Evolutionary conservation across 2,888 invertebrate genomes (phyloP).

Genomic region (Leucophenga maculata): DNA sequence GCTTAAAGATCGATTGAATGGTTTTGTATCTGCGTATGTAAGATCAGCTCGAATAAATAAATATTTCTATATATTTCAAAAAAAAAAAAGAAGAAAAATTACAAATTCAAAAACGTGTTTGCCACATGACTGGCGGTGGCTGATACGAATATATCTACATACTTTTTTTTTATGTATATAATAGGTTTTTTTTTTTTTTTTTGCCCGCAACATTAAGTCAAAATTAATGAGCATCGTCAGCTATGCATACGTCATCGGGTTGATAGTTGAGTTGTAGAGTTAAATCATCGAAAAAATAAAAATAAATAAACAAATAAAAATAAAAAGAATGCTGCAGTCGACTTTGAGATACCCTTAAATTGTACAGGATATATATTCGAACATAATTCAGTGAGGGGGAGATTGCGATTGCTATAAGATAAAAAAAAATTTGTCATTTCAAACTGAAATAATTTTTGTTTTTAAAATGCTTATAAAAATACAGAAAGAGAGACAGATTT

Average conservation of each 20-base stretch:
- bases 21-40: neutral
- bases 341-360: too few relatives aligned
- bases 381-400: too few relatives aligned
- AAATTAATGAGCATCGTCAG: neutral
- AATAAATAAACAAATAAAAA: neutral
- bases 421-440: too few relatives aligned
- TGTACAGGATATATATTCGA: too few relatives aligned
- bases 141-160: conserved; percentile 1
- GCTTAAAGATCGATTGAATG: neutral
- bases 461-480: too few relatives aligned
- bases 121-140: neutral
- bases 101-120: conserved; percentile 4
- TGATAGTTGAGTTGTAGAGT: neutral
- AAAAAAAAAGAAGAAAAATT: neutral
- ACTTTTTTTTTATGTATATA: neutral
- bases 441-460: too few relatives aligned
- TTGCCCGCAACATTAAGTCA: neutral
- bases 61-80: neutral
- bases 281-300: neutral
- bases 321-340: too few relatives aligned
- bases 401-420: too few relatives aligned
- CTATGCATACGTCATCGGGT: neutral
- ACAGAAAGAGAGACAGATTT: too few relatives aligned
- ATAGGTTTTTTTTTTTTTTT: too few relatives aligned
- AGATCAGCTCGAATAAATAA: too few relatives aligned